These are phyloP conservation scores for Hephaestus fuliginosus DNA, from an alignment of 2,797 vertebrate species.

Conservation along the genomic window DNA sequence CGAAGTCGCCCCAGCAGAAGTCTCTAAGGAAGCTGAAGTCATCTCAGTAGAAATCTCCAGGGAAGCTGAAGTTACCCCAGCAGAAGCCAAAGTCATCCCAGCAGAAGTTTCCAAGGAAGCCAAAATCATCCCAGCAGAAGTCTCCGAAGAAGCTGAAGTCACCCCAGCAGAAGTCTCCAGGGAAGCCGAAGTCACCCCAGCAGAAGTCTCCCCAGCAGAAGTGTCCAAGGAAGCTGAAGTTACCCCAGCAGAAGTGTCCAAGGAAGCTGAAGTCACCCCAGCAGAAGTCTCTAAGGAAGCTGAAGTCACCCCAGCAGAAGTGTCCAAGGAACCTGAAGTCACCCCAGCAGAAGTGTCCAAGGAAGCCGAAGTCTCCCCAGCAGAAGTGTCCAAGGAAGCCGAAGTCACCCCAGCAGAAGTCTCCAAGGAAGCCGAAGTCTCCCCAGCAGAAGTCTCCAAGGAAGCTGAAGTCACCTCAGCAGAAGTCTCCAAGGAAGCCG, in stretches of 20 bases:
- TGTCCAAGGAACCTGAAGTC: neutral
- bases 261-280: slow-evolving; percentile 2
- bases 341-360: no score
- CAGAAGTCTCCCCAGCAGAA: neutral
- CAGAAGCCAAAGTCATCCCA: neutral
- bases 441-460: neutral
- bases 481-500: neutral
- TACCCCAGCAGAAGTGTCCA: neutral
- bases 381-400: no score
- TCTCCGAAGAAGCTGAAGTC: no score
- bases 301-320: neutral
- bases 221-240: slow-evolving; percentile 5
- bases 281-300: neutral
- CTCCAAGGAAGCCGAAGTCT: slow-evolving; percentile 1
- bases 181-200: neutral
- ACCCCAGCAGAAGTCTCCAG: neutral
- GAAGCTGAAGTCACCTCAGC: neutral
- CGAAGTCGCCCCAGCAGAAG: neutral
- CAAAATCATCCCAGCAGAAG: neutral
- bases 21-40: neutral
- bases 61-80: neutral
- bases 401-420: no score
- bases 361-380: no score
- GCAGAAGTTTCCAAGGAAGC: neutral
- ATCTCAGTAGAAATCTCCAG: neutral